Evolutionary conservation across 1,140 invertebrate species (phyloP).

Genomic region (Trachymyrmex cornetzi): DNA sequence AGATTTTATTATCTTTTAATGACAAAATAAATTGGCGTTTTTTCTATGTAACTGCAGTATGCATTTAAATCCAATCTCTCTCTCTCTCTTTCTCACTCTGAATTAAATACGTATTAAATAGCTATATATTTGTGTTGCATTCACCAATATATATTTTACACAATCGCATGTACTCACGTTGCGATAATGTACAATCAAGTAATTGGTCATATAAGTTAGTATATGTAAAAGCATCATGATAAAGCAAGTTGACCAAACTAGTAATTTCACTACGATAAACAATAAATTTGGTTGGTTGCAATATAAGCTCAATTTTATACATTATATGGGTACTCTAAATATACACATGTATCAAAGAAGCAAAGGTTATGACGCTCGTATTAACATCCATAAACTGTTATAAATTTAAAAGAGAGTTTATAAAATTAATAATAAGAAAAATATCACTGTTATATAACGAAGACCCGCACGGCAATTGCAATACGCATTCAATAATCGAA

Average conservation of each 20-base stretch:
- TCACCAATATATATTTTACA: neutral
- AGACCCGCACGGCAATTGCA: neutral
- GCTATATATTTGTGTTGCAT: neutral
- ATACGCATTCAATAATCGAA: conserved; percentile 30
- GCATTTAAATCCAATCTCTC: neutral
- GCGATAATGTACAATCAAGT: neutral
- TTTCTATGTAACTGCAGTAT: neutral
- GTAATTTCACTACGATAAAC: conserved; percentile 58
- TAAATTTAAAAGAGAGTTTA: conserved; percentile 15
- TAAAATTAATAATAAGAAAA: conserved; percentile 19
- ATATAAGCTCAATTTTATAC: conserved; percentile 63
- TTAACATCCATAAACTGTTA: neutral
- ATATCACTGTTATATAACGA: neutral
- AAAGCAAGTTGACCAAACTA: neutral
- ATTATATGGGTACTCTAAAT: neutral
- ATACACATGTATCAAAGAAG: neutral
- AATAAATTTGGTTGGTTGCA: conserved; percentile 68
- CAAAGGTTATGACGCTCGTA: neutral
- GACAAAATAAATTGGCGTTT: neutral
- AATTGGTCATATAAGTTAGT: conserved; percentile 55
- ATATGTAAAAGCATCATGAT: conserved; percentile 54
- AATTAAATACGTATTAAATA: neutral
- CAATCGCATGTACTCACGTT: conserved; percentile 13
- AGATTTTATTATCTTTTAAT: neutral
- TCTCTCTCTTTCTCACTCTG: neutral